phyloP scores from a whole-genome alignment of 2,888 invertebrate species.

The Agrypnus murinus region DNA sequence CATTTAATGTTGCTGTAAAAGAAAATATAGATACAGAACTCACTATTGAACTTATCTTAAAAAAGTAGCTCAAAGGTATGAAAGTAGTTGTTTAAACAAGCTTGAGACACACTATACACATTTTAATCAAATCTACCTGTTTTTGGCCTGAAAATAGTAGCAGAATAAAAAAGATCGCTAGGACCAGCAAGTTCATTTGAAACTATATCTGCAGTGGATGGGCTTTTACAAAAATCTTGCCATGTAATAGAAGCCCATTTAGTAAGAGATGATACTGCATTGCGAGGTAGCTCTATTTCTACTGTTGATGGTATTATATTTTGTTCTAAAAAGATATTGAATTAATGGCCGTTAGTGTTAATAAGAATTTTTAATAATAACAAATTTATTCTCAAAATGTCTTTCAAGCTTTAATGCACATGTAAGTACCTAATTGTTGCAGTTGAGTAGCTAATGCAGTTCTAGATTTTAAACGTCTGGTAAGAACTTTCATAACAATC shows the following conservation, averaged over 20 bases:
- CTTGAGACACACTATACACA: not conserved
- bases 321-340: slow-evolving; percentile 67
- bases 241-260: slow-evolving; percentile 82
- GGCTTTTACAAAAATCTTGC: slow-evolving; percentile 77
- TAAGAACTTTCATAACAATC: slow-evolving; percentile 82
- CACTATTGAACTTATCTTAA: no score
- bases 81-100: no score
- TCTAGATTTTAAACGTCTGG: slow-evolving; percentile 83
- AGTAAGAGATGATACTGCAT: slow-evolving; percentile 77
- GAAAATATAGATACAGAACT: slow-evolving; percentile 19
- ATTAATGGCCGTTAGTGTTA: no score
- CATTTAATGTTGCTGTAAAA: slow-evolving; percentile 82
- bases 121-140: slow-evolving; percentile 31
- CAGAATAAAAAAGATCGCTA: slow-evolving; percentile 83
- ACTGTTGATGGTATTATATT: slow-evolving; percentile 65
- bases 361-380: no score
- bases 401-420: no score
- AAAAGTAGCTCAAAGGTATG: no score
- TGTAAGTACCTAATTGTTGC: slow-evolving; percentile 75
- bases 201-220: slow-evolving; percentile 73
- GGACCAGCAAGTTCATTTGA: slow-evolving; percentile 76
- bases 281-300: slow-evolving; percentile 69
- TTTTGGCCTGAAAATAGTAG: slow-evolving; percentile 85
- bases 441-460: slow-evolving; percentile 86
- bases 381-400: not conserved